Evolutionary conservation across 2,888 invertebrate genomes (phyloP).

Genomic region (Drosophila incognita): DNA sequence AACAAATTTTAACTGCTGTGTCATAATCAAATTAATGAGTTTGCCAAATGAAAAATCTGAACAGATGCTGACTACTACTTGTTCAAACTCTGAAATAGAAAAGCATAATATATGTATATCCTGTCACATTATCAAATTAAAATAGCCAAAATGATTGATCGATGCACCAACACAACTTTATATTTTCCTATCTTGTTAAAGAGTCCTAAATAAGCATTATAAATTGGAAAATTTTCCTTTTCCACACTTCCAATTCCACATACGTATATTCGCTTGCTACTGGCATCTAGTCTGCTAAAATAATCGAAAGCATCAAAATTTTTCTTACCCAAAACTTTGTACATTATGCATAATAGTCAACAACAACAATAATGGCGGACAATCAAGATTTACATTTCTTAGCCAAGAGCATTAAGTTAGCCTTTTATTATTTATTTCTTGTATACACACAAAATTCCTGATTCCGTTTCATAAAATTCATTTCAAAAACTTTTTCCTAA

Average conservation of each 20-base stretch:
- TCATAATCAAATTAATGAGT: slow-evolving; percentile 73
- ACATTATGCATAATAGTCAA: slow-evolving; percentile 2
- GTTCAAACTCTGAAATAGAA: not conserved
- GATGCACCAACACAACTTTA: not conserved
- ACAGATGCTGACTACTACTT: slow-evolving; percentile 12
- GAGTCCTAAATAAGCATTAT: not conserved
- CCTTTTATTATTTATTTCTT: not conserved
- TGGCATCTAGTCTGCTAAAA: not conserved
- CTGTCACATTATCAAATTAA: slow-evolving; percentile 35
- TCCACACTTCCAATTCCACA: not conserved
- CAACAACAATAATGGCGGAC: slow-evolving; percentile 4
- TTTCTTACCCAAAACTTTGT: not conserved
- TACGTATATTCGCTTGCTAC: not conserved
- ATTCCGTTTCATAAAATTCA: slow-evolving; percentile 23
- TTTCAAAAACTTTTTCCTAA: slow-evolving; percentile 24
- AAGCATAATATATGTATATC: not conserved
- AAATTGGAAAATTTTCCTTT: not conserved
- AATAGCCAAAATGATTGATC: slow-evolving; percentile 40
- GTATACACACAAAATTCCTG: not conserved
- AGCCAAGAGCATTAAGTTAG: not conserved
- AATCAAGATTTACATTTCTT: slow-evolving; percentile 24
- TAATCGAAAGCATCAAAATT: not conserved
- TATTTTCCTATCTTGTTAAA: not conserved
- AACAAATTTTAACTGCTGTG: slow-evolving; percentile 58
- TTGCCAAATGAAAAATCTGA: slow-evolving; percentile 32